A percentile compares a stretch with the other conserved stretches of the same genome.
phyloP scores from a whole-genome alignment of 2,888 invertebrate genomes.

The Diadegma fenestrale region DNA sequence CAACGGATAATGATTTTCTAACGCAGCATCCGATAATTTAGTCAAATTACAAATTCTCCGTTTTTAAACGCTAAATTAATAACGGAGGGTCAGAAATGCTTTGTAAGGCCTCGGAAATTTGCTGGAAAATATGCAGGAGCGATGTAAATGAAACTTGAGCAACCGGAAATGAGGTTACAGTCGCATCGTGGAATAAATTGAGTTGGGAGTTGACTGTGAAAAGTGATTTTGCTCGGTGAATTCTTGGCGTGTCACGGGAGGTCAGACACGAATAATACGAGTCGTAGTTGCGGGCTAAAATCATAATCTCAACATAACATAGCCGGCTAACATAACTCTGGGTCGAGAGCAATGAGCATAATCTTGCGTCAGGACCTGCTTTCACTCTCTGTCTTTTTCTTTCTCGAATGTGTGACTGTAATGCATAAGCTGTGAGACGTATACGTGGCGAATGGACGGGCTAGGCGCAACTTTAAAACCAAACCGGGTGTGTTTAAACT shows the following conservation, averaged over 20 bases:
- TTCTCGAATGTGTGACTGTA: conserved; percentile 10
- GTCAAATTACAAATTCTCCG: not conserved
- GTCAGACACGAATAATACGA: conserved; percentile 53
- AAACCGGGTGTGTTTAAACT: conserved; percentile 18
- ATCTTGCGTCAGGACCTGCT: conserved; percentile 63
- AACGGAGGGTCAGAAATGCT: not conserved
- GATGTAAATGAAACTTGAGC: conserved; percentile 11
- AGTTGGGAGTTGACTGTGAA: conserved; percentile 36
- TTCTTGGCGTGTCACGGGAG: conserved; percentile 54
- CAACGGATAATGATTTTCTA: not conserved
- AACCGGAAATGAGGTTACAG: conserved; percentile 44
- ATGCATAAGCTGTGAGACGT: conserved; percentile 23
- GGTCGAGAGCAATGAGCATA: conserved; percentile 15
- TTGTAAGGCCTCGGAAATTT: not conserved
- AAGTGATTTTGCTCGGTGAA: conserved; percentile 46
- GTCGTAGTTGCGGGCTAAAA: conserved; percentile 32
- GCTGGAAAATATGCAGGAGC: not conserved
- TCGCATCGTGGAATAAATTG: conserved; percentile 23
- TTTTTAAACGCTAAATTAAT: not conserved
- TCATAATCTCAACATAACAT: conserved; percentile 56
- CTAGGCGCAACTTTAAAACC: not conserved
- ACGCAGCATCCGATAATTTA: not conserved
- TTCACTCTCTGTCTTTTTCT: conserved; percentile 60
- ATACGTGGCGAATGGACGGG: not conserved
- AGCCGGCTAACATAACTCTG: conserved; percentile 7